Percentiles rank a stretch among this genome's conserved stretches.
These are phyloP conservation scores for Leptobrachium ailaonicum DNA, from an alignment of 2,113 vertebrate genomes.

Conservation along the genomic window DNA sequence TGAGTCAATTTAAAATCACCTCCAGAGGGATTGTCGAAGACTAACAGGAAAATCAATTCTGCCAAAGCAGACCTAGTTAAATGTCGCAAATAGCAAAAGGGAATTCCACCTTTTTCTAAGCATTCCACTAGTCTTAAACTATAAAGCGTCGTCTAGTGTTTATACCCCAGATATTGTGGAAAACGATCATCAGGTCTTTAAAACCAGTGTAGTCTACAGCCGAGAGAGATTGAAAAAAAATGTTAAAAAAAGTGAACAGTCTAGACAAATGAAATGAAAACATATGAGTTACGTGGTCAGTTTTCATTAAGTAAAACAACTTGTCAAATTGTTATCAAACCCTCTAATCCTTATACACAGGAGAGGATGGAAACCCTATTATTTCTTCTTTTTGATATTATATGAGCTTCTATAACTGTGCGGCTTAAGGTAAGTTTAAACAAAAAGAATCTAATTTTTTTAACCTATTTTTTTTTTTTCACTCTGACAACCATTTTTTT, in stretches of 20 bases:
- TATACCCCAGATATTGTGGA: constrained; percentile 26
- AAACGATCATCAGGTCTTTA: constrained; percentile 30
- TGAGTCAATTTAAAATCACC: constrained; percentile 22
- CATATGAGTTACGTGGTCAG: constrained; percentile 44
- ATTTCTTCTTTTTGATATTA: background rate
- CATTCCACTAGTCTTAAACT: constrained; percentile 26
- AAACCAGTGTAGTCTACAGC: constrained; percentile 33
- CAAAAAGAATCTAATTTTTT: constrained; percentile 15
- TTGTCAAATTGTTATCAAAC: constrained; percentile 43
- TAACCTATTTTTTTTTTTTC: background rate
- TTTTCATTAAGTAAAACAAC: constrained; percentile 38
- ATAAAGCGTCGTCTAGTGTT: background rate
- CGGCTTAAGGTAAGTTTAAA: constrained; percentile 26
- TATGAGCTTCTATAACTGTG: constrained; percentile 10
- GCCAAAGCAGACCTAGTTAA: constrained; percentile 25
- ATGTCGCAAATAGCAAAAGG: constrained; percentile 14
- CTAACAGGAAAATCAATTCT: constrained; percentile 26
- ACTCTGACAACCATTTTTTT: constrained; percentile 10
- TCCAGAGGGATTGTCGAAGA: constrained; percentile 22
- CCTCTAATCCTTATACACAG: constrained; percentile 25
- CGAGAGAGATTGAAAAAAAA: constrained; percentile 18
- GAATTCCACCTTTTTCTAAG: constrained; percentile 31
- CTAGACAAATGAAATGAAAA: constrained; percentile 49
- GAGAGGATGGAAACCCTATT: constrained; percentile 5
- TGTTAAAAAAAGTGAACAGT: constrained; percentile 17